Conservation (phyloP, 64 coral and sea anemone genomes). For the Stichodactyla mertensii region DNA sequence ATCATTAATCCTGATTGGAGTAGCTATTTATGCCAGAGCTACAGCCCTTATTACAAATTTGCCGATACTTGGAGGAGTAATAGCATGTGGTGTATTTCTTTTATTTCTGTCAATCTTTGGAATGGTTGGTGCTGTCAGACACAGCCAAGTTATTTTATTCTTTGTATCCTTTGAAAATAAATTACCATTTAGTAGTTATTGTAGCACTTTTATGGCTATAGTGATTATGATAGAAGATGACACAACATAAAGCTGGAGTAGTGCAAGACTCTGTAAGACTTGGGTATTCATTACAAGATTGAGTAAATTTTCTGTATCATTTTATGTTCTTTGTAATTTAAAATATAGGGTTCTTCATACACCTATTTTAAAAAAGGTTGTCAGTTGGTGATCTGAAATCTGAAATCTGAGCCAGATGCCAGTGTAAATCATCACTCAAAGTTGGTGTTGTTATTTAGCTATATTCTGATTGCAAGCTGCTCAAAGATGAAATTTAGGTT, state of each 20-base stretch:
- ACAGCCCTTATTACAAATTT: conserved; percentile 85
- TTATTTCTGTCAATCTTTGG: conserved; percentile 82
- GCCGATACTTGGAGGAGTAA: conserved; percentile 85
- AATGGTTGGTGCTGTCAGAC: conserved; percentile 86
- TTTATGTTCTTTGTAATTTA: too few relatives aligned
- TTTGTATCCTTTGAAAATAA: conserved; percentile 90
- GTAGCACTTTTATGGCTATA: neutral
- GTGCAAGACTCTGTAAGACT: too few relatives aligned
- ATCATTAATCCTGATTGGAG: conserved; percentile 82
- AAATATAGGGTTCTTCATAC: too few relatives aligned
- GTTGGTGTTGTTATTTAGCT: neutral
- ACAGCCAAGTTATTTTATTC: conserved; percentile 94
- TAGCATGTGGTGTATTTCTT: conserved; percentile 97
- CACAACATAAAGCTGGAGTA: too few relatives aligned
- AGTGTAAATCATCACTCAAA: too few relatives aligned
- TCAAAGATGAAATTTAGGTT: too few relatives aligned
- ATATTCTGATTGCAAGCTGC: too few relatives aligned
- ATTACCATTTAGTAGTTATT: neutral
- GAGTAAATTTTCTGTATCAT: too few relatives aligned
- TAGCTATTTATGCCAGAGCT: conserved; percentile 93
- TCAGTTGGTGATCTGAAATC: neutral
- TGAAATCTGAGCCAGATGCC: neutral
- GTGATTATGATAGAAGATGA: too few relatives aligned
- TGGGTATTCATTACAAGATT: too few relatives aligned
- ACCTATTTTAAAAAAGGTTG: too few relatives aligned